A percentile compares a stretch with the other conserved stretches of the same genome.
Evolutionary conservation across 2,113 vertebrate species (phyloP).

Genomic region (Meriones unguiculatus): DNA sequence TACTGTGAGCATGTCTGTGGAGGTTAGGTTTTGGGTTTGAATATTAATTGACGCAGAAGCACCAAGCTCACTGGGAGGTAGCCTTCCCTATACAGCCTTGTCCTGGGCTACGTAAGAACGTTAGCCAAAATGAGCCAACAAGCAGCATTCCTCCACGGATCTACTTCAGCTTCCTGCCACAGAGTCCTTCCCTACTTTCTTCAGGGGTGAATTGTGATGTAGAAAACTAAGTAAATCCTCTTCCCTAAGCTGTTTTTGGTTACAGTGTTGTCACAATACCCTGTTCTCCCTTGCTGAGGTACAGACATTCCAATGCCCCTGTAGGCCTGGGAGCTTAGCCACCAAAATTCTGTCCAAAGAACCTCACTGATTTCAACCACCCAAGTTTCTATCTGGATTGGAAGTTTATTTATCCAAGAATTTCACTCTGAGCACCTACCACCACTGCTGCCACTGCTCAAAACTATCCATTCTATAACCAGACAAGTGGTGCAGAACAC

Average conservation of each 20-base stretch:
- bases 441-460: neutral
- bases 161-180: neutral
- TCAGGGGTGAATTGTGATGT: neutral
- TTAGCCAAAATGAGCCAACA: neutral
- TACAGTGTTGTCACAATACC: neutral
- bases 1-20: too few species aligned
- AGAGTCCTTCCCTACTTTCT: neutral
- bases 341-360: neutral
- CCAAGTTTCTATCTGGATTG: neutral
- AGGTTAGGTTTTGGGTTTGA: neutral
- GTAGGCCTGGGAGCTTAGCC: neutral
- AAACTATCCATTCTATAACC: neutral
- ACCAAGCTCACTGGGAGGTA: neutral
- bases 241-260: neutral
- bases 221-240: neutral
- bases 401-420: neutral
- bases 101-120: neutral
- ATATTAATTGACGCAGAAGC: neutral
- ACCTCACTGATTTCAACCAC: neutral
- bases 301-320: neutral
- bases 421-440: neutral
- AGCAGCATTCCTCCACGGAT: neutral
- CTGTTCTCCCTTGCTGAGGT: neutral
- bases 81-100: neutral
- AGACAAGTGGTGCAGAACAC: neutral